Base-by-base conservation (phyloP, 2,888 invertebrate species). In the Antitype chi region DNA sequence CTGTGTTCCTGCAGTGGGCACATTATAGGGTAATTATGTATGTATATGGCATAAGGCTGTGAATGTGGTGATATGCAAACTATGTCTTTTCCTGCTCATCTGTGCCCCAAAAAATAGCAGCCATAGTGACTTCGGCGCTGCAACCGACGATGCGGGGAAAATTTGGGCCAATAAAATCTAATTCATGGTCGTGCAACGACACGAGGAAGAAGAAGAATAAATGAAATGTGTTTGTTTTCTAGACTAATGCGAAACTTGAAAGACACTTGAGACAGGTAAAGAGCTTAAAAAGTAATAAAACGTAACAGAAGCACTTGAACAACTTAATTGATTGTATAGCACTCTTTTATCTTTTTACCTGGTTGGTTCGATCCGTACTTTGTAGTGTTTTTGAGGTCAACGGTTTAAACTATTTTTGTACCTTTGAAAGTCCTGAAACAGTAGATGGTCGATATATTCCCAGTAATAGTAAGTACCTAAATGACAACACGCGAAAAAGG, bases 271-370 rank as follows among this genome's bases (percentile, higher is more conserved):
- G 73, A 72, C 43, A 60, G 57, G n/a, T 60, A 60, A 81, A 59
- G 38, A 47, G 28, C 55, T 78, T 79, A 53, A 43, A 80, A 75
- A 23, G n/a, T 75, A 82, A 85, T 79, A 68, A 76, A 84, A 64
- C 53, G 72, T 59, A 79, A 80, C 74, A 73, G 49, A 38, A 55
- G 55, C 60, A 49, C 52, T 80, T 57, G 38, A 55, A 71, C 53
- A 62, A 80, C 63, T 79, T 80, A 80, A 85, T 76, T 77, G 75
- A 76, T 80, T 66, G 70, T 75, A 43, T 32, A 53, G 47, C 52
- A 72, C n/a, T 67, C 15, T 28, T 70, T 64, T 79, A 52, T 79
- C 69, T 74, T 68, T 74, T 70, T 28, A 60, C 17, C 73, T 60
- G 49, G 59, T 57, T 43, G 53, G n/a, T 20, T 67, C 17, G 47